Base-by-base conservation (phyloP, 2,113 vertebrate genomes). In the Hymenochirus boettgeri region DNA sequence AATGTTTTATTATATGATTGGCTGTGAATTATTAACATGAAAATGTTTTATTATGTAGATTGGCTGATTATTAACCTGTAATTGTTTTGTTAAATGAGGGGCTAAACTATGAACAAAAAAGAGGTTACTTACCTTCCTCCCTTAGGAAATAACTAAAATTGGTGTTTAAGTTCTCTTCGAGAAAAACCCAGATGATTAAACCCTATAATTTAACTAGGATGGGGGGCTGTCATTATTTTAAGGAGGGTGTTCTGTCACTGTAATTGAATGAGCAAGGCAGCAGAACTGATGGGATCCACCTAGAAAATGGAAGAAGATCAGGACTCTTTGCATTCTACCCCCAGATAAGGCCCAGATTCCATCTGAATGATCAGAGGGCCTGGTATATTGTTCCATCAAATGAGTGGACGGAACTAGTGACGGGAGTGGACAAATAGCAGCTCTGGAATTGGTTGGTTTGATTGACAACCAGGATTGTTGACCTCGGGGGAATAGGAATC, bases 361-460 rank as follows among this genome's bases (percentile, higher is more conserved):
- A 82, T 87, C 69, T 83, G 85, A 88, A 77, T 83, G 88, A 91
- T 91, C 89, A 90, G 85, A 91, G 86, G 79, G 81, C 80, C 75
- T 76, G 45, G 71, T 80, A n/a, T n/a, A 89, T 90, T 90, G 88
- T 91, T 82, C 73, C 77, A 79, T 77, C 77, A 85, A 89, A 88
- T 80, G 84, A 85, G 85, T 87, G 81, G 83, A 88, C 88, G 82
- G n/a, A n/a, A 81, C 81, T 62, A 86, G 79, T 86, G 87, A 91
- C 83, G 85, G 80, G 82, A 80, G 77, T 33, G 48, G 78, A 81
- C 91, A 89, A 91, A 92, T 88, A 80, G 80, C 84, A 86, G 87
- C 88, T 89, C 86, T 88, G 88, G n/a, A 90, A 89, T 87, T 86
- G 74, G 86, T 83, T 86, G 78, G 80, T 77, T 83, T 92, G 90